Evolutionary conservation across 2,888 invertebrate species (phyloP), one percentile per base, ranked within the genome.

Genomic region (Noctua janthina): DNA sequence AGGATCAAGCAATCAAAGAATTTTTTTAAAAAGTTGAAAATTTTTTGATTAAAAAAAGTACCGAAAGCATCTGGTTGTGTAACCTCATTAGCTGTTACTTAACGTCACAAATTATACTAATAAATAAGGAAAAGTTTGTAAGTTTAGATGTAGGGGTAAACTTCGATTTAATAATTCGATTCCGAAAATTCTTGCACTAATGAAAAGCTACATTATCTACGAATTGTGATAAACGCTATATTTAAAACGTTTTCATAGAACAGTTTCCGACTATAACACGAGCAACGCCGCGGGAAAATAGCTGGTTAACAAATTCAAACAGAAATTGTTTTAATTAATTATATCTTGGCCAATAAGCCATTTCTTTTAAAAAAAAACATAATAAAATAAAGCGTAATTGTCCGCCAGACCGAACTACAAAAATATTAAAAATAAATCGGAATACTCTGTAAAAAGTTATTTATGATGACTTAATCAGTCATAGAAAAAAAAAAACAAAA

Each of bases 391-490:
- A 66, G 13, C n/a, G 13, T 6, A 39, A 43, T n/a, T 15, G 23
- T 43, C 23, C 74, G 72, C 82, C 29, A 75, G 56, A 82, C 82
- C 74, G 23, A 35, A 64, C 3, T 29, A 29, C 15, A 62, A 62
- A 29, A 62, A 46, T 8, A 39, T 39, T 39, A 39, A 7, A n/a
- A 59, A 7, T 3, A 59, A 62, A n/a, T n/a, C 2, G 7, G 13
- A 29, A n/a, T 29, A 59, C 4, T 59, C 13, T 15, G 5, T 62
- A 62, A 62, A 62, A 13, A 59, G 59, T 59, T 13, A n/a, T 59
- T n/a, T n/a, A n/a, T 59, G 11, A 2, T 29, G 13, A n/a, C 6
- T 15, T 7, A 2, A 29, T 7, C 2, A 62, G 8, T 62, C 67
- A 43, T 67, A n/a, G 67, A 67, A 13, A 67, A 67, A 67, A 39